Conservation (phyloP, 1,140 invertebrate genomes). For the Ridgeia piscesae region DNA sequence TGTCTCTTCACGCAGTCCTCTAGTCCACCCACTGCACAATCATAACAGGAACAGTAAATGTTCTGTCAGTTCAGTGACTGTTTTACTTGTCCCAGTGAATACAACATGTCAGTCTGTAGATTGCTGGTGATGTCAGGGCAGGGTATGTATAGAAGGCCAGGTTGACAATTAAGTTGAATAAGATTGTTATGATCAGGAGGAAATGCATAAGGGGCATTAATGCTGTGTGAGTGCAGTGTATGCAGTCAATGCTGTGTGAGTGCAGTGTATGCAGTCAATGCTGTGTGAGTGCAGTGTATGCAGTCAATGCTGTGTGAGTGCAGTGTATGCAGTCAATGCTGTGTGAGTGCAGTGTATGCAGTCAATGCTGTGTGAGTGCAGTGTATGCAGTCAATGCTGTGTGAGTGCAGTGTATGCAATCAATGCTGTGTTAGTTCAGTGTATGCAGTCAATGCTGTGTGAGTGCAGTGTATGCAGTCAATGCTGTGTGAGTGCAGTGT, state of each 20-base stretch:
- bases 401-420: too few relatives aligned
- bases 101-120: not conserved
- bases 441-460: not conserved
- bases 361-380: too few relatives aligned
- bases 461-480: not conserved
- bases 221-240: not conserved
- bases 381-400: too few relatives aligned
- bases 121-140: not conserved
- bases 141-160: not conserved
- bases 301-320: not conserved
- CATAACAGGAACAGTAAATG: not conserved
- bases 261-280: too few relatives aligned
- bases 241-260: not conserved
- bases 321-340: not conserved
- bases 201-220: not conserved
- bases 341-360: not conserved
- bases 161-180: too few relatives aligned
- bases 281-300: too few relatives aligned
- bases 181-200: too few relatives aligned
- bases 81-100: not conserved
- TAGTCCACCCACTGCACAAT: not conserved
- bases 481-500: too few relatives aligned
- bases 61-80: not conserved
- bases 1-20: not conserved
- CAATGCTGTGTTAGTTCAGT: not conserved